Conservation (phyloP, 2,113 vertebrate species). For the Camelus bactrianus region DNA sequence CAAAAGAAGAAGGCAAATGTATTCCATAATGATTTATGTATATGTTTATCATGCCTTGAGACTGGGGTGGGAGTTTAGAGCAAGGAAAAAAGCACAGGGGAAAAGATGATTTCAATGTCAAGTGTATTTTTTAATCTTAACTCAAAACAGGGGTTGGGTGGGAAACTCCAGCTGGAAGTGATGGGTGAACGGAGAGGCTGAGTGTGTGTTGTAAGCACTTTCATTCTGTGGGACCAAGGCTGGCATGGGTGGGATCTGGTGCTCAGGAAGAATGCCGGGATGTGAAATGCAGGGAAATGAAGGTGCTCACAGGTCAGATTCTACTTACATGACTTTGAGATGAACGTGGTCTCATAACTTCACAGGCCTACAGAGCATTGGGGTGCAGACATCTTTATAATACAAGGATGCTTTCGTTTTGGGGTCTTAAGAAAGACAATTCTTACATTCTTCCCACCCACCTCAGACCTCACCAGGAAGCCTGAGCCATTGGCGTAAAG, state of each 20-base stretch:
- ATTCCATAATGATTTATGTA: background rate
- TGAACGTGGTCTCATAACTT: background rate
- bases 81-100: background rate
- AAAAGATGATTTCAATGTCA: slow-evolving; percentile 60
- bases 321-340: background rate
- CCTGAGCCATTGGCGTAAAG: background rate
- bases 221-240: background rate
- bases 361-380: background rate
- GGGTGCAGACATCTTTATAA: background rate
- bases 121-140: slow-evolving; percentile 53
- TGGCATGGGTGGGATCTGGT: background rate
- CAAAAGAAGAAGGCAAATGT: background rate
- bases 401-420: background rate
- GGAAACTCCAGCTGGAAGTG: slow-evolving; percentile 13
- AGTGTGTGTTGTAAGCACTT: background rate
- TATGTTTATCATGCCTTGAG: slow-evolving; percentile 14
- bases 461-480: background rate
- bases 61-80: background rate
- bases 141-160: background rate
- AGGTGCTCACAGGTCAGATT: background rate
- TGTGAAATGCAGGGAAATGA: background rate
- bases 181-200: background rate
- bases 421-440: background rate
- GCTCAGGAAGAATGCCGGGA: background rate
- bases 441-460: background rate